Conservation (phyloP, 2,113 vertebrate genomes). For the Progne subis region DNA sequence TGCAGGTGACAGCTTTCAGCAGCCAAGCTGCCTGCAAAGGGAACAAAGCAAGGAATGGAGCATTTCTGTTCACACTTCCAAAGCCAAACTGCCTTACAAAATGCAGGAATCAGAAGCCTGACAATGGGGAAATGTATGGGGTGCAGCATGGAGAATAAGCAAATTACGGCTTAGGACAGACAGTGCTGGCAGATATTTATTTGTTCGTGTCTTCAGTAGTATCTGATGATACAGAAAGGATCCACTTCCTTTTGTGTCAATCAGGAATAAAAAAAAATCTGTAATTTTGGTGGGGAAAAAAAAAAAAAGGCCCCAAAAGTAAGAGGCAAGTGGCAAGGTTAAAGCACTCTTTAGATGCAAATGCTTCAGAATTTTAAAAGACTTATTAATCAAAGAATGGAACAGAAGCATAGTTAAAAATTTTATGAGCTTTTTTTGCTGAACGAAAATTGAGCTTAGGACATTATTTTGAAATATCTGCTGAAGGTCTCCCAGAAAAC, state of each 20-base stretch:
- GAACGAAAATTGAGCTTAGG: background rate
- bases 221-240: background rate
- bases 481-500: background rate
- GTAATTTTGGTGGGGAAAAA: background rate
- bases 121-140: background rate
- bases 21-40: slow-evolving; percentile 88
- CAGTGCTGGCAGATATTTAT: background rate
- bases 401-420: background rate
- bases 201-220: background rate
- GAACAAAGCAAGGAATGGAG: background rate
- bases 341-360: background rate
- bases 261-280: background rate
- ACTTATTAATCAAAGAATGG: background rate
- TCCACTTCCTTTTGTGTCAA: background rate
- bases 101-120: background rate
- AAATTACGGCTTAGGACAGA: background rate
- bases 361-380: background rate
- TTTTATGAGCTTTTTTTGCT: background rate
- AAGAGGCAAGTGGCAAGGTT: background rate
- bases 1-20: slow-evolving; percentile 89
- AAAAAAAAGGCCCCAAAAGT: background rate
- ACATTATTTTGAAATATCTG: background rate
- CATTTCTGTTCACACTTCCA: background rate
- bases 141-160: background rate
- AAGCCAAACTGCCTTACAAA: background rate